Evolutionary conservation across 2,113 vertebrate species (phyloP).

Genomic region (Cygnus atratus): DNA sequence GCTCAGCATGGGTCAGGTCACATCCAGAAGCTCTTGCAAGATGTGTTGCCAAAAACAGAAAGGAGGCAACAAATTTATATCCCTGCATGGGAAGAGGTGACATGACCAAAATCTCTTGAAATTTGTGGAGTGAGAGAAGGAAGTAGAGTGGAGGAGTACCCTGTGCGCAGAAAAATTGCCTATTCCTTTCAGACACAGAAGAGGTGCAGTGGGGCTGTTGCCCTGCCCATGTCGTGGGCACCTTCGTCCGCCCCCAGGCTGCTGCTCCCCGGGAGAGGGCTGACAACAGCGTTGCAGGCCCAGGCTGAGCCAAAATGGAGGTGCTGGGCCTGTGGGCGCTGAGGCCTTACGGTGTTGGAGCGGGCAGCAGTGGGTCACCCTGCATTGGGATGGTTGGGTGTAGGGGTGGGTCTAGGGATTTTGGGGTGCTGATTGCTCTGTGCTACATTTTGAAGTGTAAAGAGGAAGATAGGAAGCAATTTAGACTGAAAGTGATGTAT

Average conservation of each 20-base stretch:
- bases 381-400: neutral
- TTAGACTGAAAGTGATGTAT: neutral
- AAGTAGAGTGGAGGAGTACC: neutral
- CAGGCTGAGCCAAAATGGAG: neutral
- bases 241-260: neutral
- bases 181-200: neutral
- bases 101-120: neutral
- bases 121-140: neutral
- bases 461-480: neutral
- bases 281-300: accelerated
- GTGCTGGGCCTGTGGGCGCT: too few relatives aligned
- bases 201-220: neutral
- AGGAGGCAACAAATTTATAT: neutral
- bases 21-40: neutral
- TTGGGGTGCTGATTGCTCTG: neutral
- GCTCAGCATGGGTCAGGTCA: conserved; percentile 22
- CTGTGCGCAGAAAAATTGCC: neutral
- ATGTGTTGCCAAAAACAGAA: neutral
- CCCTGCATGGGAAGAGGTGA: neutral
- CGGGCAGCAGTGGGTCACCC: neutral
- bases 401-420: accelerated
- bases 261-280: accelerated
- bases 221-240: neutral
- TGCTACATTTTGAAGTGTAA: neutral
- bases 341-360: neutral